phyloP scores from a whole-genome alignment of 2,113 vertebrate species.

The Bucco capensis region DNA sequence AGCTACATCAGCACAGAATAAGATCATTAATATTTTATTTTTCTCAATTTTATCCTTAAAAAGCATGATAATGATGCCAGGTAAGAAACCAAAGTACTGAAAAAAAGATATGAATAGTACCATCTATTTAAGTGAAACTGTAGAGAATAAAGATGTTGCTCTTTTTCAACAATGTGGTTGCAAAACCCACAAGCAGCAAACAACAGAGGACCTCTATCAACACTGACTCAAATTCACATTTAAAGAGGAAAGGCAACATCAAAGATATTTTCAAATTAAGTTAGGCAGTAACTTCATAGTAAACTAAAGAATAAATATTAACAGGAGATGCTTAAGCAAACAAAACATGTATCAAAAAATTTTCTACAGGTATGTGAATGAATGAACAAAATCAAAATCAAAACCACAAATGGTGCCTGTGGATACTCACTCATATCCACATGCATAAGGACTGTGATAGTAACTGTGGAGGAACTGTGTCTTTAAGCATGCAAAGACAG shows the following conservation, averaged over 20 bases:
- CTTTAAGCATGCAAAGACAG: conserved; percentile 11
- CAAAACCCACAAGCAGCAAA: neutral
- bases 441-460: neutral
- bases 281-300: neutral
- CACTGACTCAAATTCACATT: neutral
- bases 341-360: neutral
- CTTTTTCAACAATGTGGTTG: neutral
- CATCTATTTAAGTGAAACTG: neutral
- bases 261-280: neutral
- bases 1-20: neutral
- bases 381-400: neutral
- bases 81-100: neutral
- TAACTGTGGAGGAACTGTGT: neutral
- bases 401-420: neutral
- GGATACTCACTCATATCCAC: conserved; percentile 8
- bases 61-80: neutral
- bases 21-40: neutral
- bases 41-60: neutral
- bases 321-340: neutral
- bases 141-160: neutral
- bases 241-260: neutral
- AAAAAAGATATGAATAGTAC: neutral
- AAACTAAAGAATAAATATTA: neutral
- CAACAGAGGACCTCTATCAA: neutral
- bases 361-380: neutral